Evolutionary conservation across 2,797 vertebrate genomes (phyloP), one percentile per base, ranked within the genome.

Genomic region (Pyrocephalus nanus): DNA sequence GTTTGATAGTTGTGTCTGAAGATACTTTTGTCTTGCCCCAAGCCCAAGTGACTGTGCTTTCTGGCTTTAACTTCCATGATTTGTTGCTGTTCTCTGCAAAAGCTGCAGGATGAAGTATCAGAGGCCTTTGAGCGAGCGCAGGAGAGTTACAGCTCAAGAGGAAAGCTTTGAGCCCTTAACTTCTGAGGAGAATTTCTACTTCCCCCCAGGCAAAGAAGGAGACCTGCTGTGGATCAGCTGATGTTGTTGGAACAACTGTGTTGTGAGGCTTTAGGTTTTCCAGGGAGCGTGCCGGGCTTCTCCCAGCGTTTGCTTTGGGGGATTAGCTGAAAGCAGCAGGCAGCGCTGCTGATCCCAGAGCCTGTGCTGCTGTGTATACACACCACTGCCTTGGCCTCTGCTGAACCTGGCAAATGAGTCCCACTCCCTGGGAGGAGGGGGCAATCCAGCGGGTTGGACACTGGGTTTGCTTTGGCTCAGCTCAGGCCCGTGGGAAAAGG

Each of bases 291-390:
- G n/a, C 88, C 0, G 12, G 32, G 65, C 48, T 60, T 92, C n/a
- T 26, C 36, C 50, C 53, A 29, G 45, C 14, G 21, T 85, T 90
- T 90, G 90, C 91, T 95, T 88, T 90, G 78, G 40, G 21, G 70
- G 90, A 85, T 92, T 92, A 88, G 80, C 66, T 69, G 65, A 82
- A 58, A 64, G 65, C 96, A 38, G 62, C 45, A 60, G 45, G 71
- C 71, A 16, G 0, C 18, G 67, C 22, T 69, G 88, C 78, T 62
- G 85, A 61, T 65, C 67, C 15, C 27, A 50, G 85, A 19, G 76
- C 45, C 75, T 18, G 3, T 57, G 76, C 94, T 80, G 91, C 76
- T 70, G 48, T 67, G 65, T 67, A 66, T 50, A 92, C 80, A 77
- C 40, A 38, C 23, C 50, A 10, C 32, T 87, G 72, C 40, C n/a